Evolutionary conservation across 2,888 invertebrate species (phyloP), one percentile per base, ranked within the genome.

Genomic region (Agrypnus murinus): DNA sequence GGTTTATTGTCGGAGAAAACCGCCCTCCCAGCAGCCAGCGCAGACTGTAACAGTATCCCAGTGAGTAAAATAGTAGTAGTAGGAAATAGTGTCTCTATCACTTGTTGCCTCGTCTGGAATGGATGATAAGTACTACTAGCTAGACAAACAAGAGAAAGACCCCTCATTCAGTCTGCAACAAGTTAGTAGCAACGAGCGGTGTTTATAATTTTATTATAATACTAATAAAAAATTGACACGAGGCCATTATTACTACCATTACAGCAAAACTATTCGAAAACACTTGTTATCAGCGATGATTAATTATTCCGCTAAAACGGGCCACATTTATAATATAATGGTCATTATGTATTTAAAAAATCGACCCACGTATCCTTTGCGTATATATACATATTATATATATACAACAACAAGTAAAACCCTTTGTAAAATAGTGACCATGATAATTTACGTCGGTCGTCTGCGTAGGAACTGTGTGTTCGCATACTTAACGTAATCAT

Each of bases 401-500:
- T 25, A 25, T 7, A 55, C 55, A 55, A 55, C 55, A n/a, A n/a
- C n/a, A 36, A 36, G 36, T 36, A 36, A 36, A n/a, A n/a, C n/a
- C 55, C 31, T 50, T 36, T 55, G 55, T 55, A 36, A 36, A 55
- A 36, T 17, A 36, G 55, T 55, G 55, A 36, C 36, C 55, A 36
- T 36, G 55, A 55, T 55, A 55, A 55, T 55, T 55, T 36, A 55
- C 55, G 55, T 25, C 25, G 25, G 55, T 25, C 25, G 25, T 36
- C 55, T 36, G 60, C 45, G 60, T 60, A 60, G 60, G 60, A 32
- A 45, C 45, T 25, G 10, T n/a, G n/a, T n/a, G n/a, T 45, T 45
- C 60, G 45, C 60, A 60, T 46, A 46, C 60, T 60, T 60, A 45
- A 60, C 45, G 45, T 60, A 60, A 60, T 45, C 45, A 32, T 60